Evolutionary conservation across 2,888 invertebrate species (phyloP).

Genomic region (Rotaria sp.): DNA sequence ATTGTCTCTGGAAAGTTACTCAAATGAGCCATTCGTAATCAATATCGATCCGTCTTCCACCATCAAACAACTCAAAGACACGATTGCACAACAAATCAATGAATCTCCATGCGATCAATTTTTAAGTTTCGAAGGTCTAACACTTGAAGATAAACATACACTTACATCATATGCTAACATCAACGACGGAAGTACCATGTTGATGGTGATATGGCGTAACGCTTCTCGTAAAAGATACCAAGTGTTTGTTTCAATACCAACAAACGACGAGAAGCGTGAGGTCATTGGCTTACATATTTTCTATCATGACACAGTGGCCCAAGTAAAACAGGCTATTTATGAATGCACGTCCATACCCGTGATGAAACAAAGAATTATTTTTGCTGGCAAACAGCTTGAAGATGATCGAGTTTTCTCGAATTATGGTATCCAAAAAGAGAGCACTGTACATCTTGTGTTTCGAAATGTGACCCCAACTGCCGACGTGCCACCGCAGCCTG

Average conservation of each 20-base stretch:
- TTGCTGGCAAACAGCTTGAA: not conserved
- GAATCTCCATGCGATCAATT: not conserved
- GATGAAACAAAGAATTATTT: not conserved
- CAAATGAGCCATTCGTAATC: too few relatives aligned
- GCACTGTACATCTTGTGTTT: not conserved
- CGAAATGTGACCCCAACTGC: too few relatives aligned
- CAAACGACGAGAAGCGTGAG: not conserved
- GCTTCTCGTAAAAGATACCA: not conserved
- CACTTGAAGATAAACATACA: slow-evolving; percentile 1
- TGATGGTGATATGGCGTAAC: not conserved
- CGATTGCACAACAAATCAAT: too few relatives aligned
- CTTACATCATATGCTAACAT: not conserved
- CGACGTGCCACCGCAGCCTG: too few relatives aligned
- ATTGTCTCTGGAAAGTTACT: too few relatives aligned
- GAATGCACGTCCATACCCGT: not conserved
- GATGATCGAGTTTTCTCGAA: not conserved
- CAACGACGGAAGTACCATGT: not conserved
- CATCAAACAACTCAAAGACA: too few relatives aligned
- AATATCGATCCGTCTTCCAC: too few relatives aligned
- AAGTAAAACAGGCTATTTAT: not conserved
- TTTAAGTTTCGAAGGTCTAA: not conserved
- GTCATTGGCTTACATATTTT: not conserved
- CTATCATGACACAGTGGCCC: not conserved
- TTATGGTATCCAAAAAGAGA: not conserved
- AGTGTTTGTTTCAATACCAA: not conserved